A percentile compares a stretch with the other conserved stretches of the same genome.
phyloP scores from a whole-genome alignment of 2,797 vertebrate genomes.

The Balearica regulorum region DNA sequence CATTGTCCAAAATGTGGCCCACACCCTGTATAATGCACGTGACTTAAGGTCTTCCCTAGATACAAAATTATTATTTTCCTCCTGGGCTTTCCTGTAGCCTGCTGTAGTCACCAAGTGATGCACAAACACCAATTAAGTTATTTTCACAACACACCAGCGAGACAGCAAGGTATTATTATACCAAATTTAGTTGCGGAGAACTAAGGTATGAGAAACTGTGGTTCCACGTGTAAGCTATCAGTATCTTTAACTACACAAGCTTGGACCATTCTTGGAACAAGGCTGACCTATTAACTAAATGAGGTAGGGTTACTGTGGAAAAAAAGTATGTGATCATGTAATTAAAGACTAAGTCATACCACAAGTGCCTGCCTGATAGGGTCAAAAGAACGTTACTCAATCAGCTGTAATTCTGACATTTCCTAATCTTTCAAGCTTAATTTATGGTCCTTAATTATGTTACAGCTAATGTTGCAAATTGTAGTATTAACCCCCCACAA shows the following conservation, averaged over 20 bases:
- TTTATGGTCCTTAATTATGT: background rate
- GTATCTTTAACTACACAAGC: background rate
- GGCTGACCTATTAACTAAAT: conserved; percentile 23
- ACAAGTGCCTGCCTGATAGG: background rate
- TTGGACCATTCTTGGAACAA: background rate
- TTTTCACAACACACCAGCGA: conserved; percentile 46
- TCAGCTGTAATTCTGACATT: background rate
- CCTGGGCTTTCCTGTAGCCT: conserved; percentile 30
- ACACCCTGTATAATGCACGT: conserved; percentile 19
- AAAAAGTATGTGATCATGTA: background rate
- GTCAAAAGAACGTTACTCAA: background rate
- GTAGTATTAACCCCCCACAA: background rate
- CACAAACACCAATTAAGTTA: conserved; percentile 62
- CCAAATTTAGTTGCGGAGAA: conserved; percentile 11
- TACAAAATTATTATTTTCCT: conserved; percentile 57
- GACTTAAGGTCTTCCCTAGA: conserved; percentile 36
- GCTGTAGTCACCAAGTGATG: background rate
- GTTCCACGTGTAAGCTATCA: background rate
- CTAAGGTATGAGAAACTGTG: conserved; percentile 36
- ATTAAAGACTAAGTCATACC: conserved; percentile 20
- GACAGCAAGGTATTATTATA: conserved; percentile 40
- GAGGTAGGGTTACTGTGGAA: background rate
- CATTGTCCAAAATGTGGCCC: background rate
- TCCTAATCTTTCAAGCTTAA: background rate
- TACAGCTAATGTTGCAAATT: background rate